Conservation (phyloP, 2,797 vertebrate genomes). For the Hydrolagus colliei region DNA sequence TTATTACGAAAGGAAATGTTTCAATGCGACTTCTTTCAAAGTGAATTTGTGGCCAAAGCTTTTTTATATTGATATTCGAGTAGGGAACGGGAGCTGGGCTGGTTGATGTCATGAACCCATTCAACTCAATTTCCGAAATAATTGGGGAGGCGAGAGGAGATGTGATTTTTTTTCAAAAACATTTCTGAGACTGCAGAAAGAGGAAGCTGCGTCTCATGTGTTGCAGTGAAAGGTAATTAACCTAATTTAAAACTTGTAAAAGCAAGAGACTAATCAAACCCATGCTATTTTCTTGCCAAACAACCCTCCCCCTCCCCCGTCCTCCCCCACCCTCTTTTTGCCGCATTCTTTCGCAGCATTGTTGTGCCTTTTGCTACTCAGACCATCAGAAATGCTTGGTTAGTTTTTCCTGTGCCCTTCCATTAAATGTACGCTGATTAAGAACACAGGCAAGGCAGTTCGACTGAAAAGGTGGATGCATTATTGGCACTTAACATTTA, state of each 20-base stretch:
- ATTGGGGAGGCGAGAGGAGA: background rate
- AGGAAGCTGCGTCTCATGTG: background rate
- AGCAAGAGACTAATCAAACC: background rate
- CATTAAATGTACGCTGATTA: background rate
- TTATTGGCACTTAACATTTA: slow-evolving; percentile 20
- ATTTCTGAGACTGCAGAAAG: background rate
- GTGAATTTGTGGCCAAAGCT: background rate
- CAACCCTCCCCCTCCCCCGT: background rate
- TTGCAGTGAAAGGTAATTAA: background rate
- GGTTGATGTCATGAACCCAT: slow-evolving; percentile 4
- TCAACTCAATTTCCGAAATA: background rate
- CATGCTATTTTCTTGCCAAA: background rate
- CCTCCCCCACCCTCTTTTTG: background rate
- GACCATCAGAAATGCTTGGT: background rate
- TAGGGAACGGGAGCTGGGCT: background rate
- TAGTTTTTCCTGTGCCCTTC: background rate
- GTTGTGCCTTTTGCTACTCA: background rate
- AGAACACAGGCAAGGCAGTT: background rate
- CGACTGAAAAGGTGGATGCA: slow-evolving; percentile 5
- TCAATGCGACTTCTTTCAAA: background rate
- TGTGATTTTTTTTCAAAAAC: background rate
- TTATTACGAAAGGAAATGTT: background rate
- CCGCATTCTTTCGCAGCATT: background rate
- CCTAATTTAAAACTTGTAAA: background rate
- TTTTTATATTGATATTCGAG: background rate